Evolutionary conservation across 2,797 vertebrate species (phyloP).

Genomic region (Hyperoplus immaculatus): DNA sequence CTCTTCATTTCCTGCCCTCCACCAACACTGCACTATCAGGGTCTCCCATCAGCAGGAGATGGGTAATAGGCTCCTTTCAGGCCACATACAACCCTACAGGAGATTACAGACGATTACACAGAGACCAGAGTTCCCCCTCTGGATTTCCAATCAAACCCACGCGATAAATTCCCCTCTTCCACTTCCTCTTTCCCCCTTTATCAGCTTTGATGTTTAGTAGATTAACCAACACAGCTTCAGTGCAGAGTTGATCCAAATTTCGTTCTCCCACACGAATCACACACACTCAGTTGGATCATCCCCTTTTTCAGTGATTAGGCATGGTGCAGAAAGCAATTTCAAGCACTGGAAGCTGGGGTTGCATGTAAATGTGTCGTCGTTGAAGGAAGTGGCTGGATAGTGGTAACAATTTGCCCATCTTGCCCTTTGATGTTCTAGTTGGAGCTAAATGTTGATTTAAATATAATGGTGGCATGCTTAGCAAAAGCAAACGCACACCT

Average conservation of each 20-base stretch:
- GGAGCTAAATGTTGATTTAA: constrained; percentile 65
- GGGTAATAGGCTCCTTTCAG: constrained; percentile 66
- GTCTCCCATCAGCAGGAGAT: constrained; percentile 66
- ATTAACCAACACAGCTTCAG: constrained; percentile 72
- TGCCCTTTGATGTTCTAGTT: constrained; percentile 62
- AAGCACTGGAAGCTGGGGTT: constrained; percentile 53
- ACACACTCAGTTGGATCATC: constrained; percentile 70
- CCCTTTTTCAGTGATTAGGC: constrained; percentile 76
- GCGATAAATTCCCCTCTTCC: constrained; percentile 62
- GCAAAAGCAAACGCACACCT: constrained; percentile 36
- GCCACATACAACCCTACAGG: constrained; percentile 69
- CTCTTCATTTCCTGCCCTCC: constrained; percentile 64
- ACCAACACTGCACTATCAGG: constrained; percentile 62
- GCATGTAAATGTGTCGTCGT: constrained; percentile 60
- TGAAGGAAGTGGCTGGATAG: constrained; percentile 52
- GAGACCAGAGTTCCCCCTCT: constrained; percentile 60
- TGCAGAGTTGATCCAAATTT: constrained; percentile 75
- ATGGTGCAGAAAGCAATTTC: constrained; percentile 73
- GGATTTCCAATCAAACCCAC: constrained; percentile 75
- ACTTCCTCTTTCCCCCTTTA: constrained; percentile 42
- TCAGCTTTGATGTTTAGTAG: constrained; percentile 77
- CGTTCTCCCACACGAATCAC: constrained; percentile 67
- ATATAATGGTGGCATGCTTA: constrained; percentile 40
- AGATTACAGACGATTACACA: constrained; percentile 76
- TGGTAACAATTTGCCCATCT: constrained; percentile 58